A percentile compares a stretch with the other conserved stretches of the same genome.
Evolutionary conservation across 2,797 vertebrate species (phyloP).

Genomic region (Leptatherina wallacei): DNA sequence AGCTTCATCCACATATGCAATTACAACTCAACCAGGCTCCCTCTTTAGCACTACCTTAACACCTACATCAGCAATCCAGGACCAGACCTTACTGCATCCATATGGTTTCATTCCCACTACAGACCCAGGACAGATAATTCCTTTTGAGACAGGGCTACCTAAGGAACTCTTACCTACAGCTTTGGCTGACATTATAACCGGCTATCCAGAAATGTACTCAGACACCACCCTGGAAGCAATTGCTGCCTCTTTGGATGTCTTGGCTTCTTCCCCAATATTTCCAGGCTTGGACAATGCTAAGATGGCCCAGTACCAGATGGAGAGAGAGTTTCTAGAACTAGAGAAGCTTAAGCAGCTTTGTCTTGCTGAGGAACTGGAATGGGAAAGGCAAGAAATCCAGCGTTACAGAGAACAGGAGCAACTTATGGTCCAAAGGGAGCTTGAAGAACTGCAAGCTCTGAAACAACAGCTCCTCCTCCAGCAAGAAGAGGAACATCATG

Average conservation of each 20-base stretch:
- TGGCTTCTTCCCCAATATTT: constrained; percentile 88
- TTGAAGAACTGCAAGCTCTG: constrained; percentile 96
- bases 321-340: constrained; percentile 94
- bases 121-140: constrained; percentile 84
- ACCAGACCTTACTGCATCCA: constrained; percentile 85
- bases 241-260: constrained; percentile 86
- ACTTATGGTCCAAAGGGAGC: constrained; percentile 96
- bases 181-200: constrained; percentile 87
- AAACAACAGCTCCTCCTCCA: constrained; percentile 97
- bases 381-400: constrained; percentile 98
- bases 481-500: constrained; percentile 97
- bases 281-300: constrained; percentile 92
- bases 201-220: constrained; percentile 90
- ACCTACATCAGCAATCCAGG: constrained; percentile 82
- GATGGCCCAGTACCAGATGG: constrained; percentile 93
- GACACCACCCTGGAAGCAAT: constrained; percentile 86
- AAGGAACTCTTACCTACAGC: constrained; percentile 87
- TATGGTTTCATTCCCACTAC: constrained; percentile 90
- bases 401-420: constrained; percentile 98
- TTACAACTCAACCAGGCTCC: constrained; percentile 97
- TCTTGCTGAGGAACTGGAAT: constrained; percentile 96
- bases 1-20: constrained; percentile 92
- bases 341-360: constrained; percentile 98
- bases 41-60: constrained; percentile 87
- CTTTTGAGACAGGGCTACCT: constrained; percentile 84